Evolutionary conservation across 23 tunicate species (phyloP).

Genomic region (Ascidia mentula): DNA sequence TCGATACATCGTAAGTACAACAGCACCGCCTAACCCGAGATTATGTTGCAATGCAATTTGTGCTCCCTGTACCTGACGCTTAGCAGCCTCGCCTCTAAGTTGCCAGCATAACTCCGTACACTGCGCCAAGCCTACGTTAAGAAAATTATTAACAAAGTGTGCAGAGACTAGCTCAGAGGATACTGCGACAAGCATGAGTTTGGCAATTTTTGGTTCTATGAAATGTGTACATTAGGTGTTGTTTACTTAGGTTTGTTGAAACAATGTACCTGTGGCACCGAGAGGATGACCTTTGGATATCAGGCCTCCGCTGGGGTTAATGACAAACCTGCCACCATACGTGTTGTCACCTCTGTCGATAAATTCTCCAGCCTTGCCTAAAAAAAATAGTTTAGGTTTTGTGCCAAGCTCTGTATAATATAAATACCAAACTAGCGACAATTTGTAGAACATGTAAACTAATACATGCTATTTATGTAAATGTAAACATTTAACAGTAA

Average conservation of each 20-base stretch:
- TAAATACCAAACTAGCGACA: too few species aligned
- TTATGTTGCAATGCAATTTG: constrained; percentile 90
- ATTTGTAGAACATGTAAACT: too few species aligned
- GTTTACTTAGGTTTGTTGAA: too few species aligned
- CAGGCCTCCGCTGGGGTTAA: constrained; percentile 98
- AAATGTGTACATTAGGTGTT: too few species aligned
- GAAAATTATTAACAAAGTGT: background rate
- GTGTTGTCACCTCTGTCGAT: constrained; percentile 97
- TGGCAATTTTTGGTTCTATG: too few species aligned
- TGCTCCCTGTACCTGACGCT: constrained; percentile 83
- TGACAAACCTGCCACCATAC: constrained; percentile 89
- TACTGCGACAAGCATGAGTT: background rate
- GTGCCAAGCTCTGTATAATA: too few species aligned
- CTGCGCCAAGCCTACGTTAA: constrained; percentile 78
- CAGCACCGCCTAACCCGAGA: constrained; percentile 97
- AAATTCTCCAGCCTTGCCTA: constrained; percentile 97
- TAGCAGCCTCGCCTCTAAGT: constrained; percentile 95
- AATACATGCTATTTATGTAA: too few species aligned
- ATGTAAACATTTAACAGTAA: too few species aligned
- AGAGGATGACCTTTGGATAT: constrained; percentile 99
- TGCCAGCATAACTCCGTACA: constrained; percentile 98
- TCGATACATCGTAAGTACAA: constrained; percentile 87
- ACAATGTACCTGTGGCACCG: constrained; percentile 96
- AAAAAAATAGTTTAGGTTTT: too few species aligned
- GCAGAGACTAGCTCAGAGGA: background rate